phyloP scores from a whole-genome alignment of 2,113 vertebrate species.

The Hydrochoerus hydrochaeris region DNA sequence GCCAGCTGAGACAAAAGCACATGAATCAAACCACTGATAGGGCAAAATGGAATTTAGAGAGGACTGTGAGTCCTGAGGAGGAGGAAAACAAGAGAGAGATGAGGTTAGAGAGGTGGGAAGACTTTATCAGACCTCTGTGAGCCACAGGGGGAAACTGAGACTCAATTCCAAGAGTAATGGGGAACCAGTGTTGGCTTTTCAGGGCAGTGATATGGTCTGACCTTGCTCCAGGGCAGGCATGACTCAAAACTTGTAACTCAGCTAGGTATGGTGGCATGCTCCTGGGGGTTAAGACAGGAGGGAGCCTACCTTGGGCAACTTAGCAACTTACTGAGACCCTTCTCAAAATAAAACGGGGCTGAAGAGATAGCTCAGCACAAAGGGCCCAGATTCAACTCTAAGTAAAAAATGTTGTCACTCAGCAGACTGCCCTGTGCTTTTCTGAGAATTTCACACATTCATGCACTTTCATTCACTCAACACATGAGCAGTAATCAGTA shows the following conservation, averaged over 20 bases:
- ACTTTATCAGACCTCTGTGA: not conserved
- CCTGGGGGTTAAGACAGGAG: not conserved
- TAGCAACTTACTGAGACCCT: not conserved
- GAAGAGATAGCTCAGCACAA: not conserved
- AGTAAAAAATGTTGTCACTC: not conserved
- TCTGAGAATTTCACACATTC: not conserved
- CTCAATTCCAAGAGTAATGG: not conserved
- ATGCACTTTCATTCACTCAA: not conserved
- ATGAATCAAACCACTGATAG: not conserved
- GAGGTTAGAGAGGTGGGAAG: not conserved
- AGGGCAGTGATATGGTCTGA: not conserved
- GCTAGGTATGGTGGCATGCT: not conserved
- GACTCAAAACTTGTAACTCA: not conserved
- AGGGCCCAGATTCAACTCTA: not conserved
- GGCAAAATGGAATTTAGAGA: not conserved
- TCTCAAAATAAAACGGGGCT: not conserved
- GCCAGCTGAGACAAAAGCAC: not conserved
- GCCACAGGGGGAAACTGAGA: not conserved
- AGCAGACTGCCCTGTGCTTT: not conserved
- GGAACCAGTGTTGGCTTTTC: not conserved
- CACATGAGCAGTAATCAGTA: not conserved
- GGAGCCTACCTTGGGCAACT: not conserved
- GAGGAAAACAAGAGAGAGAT: not conserved
- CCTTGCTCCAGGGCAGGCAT: accelerated
- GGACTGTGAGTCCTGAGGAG: not conserved